These are phyloP conservation scores for Acanthiza pusilla DNA, from an alignment of 2,797 vertebrate species.

Conservation along the genomic window DNA sequence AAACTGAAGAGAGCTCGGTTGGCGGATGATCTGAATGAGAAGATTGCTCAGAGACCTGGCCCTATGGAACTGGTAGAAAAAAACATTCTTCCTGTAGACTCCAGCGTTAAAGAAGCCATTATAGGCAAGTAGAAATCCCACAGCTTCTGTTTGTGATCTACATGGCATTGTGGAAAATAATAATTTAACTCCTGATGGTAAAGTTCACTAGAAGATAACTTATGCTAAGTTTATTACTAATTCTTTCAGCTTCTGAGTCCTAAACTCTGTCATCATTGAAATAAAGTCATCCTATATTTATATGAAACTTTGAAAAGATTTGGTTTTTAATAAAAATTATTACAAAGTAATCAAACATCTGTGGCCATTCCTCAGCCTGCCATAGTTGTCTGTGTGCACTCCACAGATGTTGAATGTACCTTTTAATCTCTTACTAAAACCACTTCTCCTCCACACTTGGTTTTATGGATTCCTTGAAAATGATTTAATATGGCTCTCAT, in stretches of 20 bases:
- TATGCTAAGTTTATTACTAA: not conserved
- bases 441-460: not conserved
- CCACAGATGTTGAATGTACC: not conserved
- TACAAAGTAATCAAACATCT: not conserved
- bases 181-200: not conserved
- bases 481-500: not conserved
- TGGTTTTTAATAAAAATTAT: not conserved
- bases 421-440: not conserved
- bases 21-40: constrained; percentile 92
- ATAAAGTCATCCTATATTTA: not conserved
- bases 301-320: not conserved
- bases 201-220: not conserved
- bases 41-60: constrained; percentile 91
- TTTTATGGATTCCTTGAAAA: not conserved
- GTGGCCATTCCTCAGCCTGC: not conserved
- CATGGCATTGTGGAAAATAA: not conserved
- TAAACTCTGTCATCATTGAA: not conserved
- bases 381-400: not conserved
- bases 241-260: not conserved
- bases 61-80: constrained; percentile 96
- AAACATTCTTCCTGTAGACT: constrained; percentile 92
- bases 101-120: constrained; percentile 81
- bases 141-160: not conserved
- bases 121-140: constrained; percentile 76
- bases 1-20: constrained; percentile 91